Base-by-base conservation (phyloP, 2,113 vertebrate species). In the Protobothrops mucrosquamatus region DNA sequence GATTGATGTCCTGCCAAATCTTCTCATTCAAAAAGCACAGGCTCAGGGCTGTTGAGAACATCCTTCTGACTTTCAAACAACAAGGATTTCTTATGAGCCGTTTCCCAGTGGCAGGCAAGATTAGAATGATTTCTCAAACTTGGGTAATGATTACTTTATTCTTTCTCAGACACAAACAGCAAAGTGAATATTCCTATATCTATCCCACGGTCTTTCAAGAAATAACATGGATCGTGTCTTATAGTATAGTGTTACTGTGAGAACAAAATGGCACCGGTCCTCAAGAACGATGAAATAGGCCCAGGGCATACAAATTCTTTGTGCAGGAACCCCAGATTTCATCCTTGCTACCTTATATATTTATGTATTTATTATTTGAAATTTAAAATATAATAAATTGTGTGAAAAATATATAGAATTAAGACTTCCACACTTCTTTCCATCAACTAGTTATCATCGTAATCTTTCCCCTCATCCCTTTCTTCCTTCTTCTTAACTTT, bases 1-100 rank as follows among this genome's bases (percentile, higher is more conserved):
- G 93, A 52, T 24, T 89, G 39, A 1, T 29, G 1, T 34, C 15
- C 1, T 91, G 93, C 91, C 90, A 95, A 90, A 43, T 92, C 91
- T 29, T 48, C 89, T 92, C 81, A 24, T 94, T 48, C 92, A 61
- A 6, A 59, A 43, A 43, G 5, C 91, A 56, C 90, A 85, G 56
- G 29, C 93, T 88, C 54, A 93, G 95, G 85, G 56, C 92, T 90
- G 64, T 96, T 94, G 94, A 91, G 91, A 96, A 95, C 59, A 64
- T 54, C 1, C 0, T 74, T 88, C 91, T 95, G 94, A 89, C 91
- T 95, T 93, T 93, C 92, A 91, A 69, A 96, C 87, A 93, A 93
- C 85, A 34, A 51, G 91, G 81, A 96, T 92, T 85, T 55, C 95
- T 88, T 92, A 92, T 96, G 95, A 93, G 95, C 64, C 0, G 0